Base-by-base conservation (phyloP, 37 sponge, comb jelly and placozoan species). In the Theonella swinhoei region DNA sequence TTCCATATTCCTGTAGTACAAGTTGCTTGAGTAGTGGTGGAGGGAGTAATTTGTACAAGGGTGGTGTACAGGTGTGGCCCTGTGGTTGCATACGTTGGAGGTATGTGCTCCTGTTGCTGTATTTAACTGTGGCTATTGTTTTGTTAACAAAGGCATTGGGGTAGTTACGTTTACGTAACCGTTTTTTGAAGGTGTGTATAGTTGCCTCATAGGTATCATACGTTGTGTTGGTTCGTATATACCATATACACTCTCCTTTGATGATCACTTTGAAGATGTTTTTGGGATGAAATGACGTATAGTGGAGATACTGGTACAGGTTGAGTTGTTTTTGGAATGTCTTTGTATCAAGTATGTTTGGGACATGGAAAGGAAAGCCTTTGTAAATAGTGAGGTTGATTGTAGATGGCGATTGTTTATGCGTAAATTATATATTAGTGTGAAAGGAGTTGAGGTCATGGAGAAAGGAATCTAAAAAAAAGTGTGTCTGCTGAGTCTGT, bases 271-370 rank as follows among this genome's bases (percentile, higher is more conserved):
- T 83, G 63, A 25, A 40, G 7, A 37, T 9, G 4, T 64, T 19
- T 62, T 23, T 72, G 33, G 74, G 75, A 32, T 83, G 83, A 14
- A 4, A 2, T 3, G 83, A 83, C 1, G 64, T 35, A 31, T 38
- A 83, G 41, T 83, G 75, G 2, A 83, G 66, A 36, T 83, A 83
- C 38, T 83, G 83, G 42, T 62, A 74, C 0, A 72, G 41, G 64
- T 83, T 83, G 17, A 20, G 63, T 9, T 62, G 31, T 73, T 83
- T 83, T 26, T 74, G 75, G 41, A 61, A 83, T 2, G 83, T 72
- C 4, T 33, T 72, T 22, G 29, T 60, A 7, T 72, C 64, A 38
- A 83, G 66, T 8, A 23, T 11, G 37, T 26, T 4, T 22, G 60
- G 54, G 26, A 14, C 23, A 4, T 0, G 62, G 74, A 62, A 17